Percentiles rank a stretch among this genome's conserved stretches.
Evolutionary conservation across 2,113 vertebrate genomes (phyloP).

Genomic region (Sander vitreus): DNA sequence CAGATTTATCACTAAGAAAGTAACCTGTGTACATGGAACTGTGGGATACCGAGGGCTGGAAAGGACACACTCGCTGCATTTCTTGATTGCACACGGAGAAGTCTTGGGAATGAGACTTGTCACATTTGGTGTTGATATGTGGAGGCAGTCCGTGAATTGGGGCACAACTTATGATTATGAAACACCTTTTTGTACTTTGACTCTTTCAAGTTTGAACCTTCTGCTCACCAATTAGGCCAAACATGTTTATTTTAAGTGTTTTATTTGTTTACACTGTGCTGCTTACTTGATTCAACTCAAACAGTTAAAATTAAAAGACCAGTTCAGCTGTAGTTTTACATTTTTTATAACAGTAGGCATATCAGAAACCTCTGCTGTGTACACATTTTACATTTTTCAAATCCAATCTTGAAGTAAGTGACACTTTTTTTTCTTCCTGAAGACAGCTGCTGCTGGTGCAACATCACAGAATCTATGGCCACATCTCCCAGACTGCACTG

Average conservation of each 20-base stretch:
- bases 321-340: background rate
- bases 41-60: too few relatives aligned
- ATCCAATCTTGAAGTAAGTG: too few relatives aligned
- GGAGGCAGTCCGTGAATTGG: background rate
- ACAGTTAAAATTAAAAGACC: background rate
- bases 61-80: background rate
- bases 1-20: background rate
- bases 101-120: background rate
- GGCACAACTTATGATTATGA: background rate
- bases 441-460: background rate
- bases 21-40: background rate
- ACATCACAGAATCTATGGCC: too few relatives aligned
- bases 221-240: background rate
- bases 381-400: background rate
- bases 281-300: background rate
- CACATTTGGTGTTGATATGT: background rate
- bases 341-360: background rate
- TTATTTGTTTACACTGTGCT: background rate
- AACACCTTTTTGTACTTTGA: background rate
- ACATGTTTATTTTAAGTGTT: background rate
- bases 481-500: too few relatives aligned
- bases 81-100: background rate
- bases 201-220: constrained; percentile 1
- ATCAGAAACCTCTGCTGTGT: background rate
- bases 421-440: background rate